Evolutionary conservation across 2,797 vertebrate genomes (phyloP).

Genomic region (Huso huso): DNA sequence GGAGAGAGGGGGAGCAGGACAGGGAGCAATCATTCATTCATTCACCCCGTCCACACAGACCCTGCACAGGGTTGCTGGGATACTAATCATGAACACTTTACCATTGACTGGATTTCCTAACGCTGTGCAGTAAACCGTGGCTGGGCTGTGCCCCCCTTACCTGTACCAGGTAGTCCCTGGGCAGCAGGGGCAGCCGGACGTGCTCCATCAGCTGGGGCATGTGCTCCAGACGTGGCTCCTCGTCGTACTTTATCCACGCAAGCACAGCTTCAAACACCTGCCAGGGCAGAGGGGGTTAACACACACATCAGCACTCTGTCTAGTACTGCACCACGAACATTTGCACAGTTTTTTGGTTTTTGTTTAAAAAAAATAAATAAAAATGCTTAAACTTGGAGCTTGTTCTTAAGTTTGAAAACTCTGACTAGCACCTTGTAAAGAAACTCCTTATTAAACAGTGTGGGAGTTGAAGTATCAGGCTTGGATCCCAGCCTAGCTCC

Average conservation of each 20-base stretch:
- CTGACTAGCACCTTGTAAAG: too few relatives aligned
- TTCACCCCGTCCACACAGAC: too few relatives aligned
- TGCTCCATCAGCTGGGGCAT: conserved; percentile 96
- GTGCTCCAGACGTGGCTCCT: conserved; percentile 77
- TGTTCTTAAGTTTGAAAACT: too few relatives aligned
- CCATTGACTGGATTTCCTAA: too few relatives aligned
- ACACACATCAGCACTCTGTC: background rate
- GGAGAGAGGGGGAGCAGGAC: background rate
- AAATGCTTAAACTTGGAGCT: too few relatives aligned
- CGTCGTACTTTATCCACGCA: conserved; percentile 88
- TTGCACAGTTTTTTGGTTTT: background rate
- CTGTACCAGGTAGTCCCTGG: conserved; percentile 91
- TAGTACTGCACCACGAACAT: background rate
- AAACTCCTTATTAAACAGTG: too few relatives aligned
- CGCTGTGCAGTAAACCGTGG: background rate
- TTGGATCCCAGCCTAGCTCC: too few relatives aligned
- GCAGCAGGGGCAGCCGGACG: conserved; percentile 83
- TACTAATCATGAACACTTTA: too few relatives aligned
- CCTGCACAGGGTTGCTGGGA: too few relatives aligned
- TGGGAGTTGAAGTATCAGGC: too few relatives aligned
- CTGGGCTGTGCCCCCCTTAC: conserved; percentile 34
- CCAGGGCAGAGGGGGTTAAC: conserved; percentile 9
- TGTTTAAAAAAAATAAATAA: too few relatives aligned
- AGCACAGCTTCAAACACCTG: conserved; percentile 95
- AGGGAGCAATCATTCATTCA: background rate